Evolutionary conservation across 2,113 vertebrate genomes (phyloP), one percentile per base, ranked within the genome.

Genomic region (Sturnus vulgaris): DNA sequence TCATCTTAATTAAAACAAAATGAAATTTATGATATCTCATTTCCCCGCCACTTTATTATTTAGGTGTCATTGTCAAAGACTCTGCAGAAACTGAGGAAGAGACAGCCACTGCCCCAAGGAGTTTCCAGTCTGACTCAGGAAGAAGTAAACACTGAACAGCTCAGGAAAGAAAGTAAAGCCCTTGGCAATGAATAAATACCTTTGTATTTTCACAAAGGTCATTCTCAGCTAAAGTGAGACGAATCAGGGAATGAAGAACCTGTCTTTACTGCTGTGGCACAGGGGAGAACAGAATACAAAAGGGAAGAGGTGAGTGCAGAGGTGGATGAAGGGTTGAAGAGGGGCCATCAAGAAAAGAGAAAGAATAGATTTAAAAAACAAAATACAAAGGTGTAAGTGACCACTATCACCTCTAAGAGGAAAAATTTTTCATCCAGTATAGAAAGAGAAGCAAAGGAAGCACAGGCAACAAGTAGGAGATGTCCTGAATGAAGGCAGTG

Each of bases 1-100:
- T 93, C 70, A 85, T 79, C 44, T 95, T 95, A 91, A 96, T 95
- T 95, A 92, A 95, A 95, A 92, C 35, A 84, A 96, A 97, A 89
- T 92, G 22, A 96, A 93, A 86, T 71, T 86, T 95, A 71, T 55
- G 15, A 52, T 90, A 85, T 79, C 65, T 90, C 44, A 69, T 94
- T 87, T 88, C 40, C 31, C 25, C 0, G 1, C 21, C 55, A 60
- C 71, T 93, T 96, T 65, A 66, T 88, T 94, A 78, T 90, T 68
- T 90, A 91, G 69, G 91, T 76, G 61, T 91, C 55, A 87, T 61
- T 76, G 73, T 80, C 81, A 91, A 75, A 76, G 35, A 44, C 60
- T 49, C 42, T 75, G 19, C 37, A 95, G 56, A 87, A 82, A 83
- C 60, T 6, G 39, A 77, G 50, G 30, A 77, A 90, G 31, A 92